Evolutionary conservation across 2,113 vertebrate genomes (phyloP), one percentile per base, ranked within the genome.

Genomic region (Engystomops pustulosus): DNA sequence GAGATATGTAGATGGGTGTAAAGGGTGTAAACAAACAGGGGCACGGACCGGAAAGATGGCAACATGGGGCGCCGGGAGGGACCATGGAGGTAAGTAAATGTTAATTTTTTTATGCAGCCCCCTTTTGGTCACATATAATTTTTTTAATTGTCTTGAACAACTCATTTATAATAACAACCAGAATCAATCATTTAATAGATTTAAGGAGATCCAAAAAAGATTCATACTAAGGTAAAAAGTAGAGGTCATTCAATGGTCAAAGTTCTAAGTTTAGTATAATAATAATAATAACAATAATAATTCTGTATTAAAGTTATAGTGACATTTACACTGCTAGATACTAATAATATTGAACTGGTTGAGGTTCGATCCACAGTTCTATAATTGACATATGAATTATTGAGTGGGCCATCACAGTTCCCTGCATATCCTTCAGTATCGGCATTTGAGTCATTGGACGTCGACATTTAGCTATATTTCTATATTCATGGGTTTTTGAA

Each of bases 331-430:
- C 12, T 41, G 17, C 51, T 25, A 41, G 20, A 32, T 60, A 25
- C 32, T 78, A 58, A 78, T 60, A 23, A 58, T 38, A 23, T 30
- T 25, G 34, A 17, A 60, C 47, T 77, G 74, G n/a, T 25, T 14
- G 34, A 49, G n/a, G 75, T 58, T 78, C 14, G 51, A 78, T 23
- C 17, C 20, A 55, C 49, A 38, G 10, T 38, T 25, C 11, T 41
- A 60, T 78, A 78, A 78, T 78, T 78, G 75, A 78, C 32, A 78
- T 60, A 78, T 78, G 20, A 78, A 78, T 78, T 78, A 78, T 60
- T 78, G 75, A 78, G 41, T 12, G 20, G 12, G 23, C 14, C 36
- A 60, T 78, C 51, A 58, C 51, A 41, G n/a, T 58, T 10, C 60
- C 20, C 20, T 78, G 53, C 51, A 60, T 25, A 41, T 58, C 75